Conservation (phyloP, 2,113 vertebrate species). For the Psilopogon haemacephalus region DNA sequence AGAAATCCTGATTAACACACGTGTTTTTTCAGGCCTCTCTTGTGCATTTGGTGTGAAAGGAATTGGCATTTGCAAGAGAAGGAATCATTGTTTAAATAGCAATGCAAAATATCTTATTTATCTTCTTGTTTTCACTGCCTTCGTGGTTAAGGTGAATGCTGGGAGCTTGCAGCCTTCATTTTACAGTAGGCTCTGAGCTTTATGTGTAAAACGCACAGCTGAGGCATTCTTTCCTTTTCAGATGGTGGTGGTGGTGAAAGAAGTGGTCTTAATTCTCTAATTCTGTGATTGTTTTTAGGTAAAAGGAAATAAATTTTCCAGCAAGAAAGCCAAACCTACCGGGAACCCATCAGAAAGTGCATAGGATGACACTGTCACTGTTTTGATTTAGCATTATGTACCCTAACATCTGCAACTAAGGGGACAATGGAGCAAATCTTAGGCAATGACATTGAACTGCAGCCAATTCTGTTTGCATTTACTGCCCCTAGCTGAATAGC, state of each 20-base stretch:
- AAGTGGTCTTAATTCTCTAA: constrained; percentile 25
- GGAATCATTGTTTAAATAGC: constrained; percentile 62
- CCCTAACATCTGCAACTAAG: constrained; percentile 42
- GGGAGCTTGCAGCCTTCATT: neutral
- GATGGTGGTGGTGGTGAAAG: neutral
- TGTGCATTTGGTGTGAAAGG: constrained; percentile 48
- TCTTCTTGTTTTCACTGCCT: constrained; percentile 25
- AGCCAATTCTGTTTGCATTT: constrained; percentile 47
- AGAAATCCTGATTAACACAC: constrained; percentile 41
- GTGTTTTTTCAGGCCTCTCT: constrained; percentile 12
- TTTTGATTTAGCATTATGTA: constrained; percentile 54
- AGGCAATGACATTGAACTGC: constrained; percentile 39
- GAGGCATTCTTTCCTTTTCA: neutral
- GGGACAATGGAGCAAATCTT: constrained; percentile 52
- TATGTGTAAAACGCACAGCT: neutral
- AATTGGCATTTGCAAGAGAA: constrained; percentile 42
- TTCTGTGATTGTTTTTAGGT: neutral
- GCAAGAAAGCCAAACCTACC: neutral
- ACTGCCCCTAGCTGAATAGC: constrained; percentile 45
- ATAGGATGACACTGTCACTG: neutral
- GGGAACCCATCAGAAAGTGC: neutral
- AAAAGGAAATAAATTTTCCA: constrained; percentile 57
- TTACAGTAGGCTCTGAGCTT: neutral
- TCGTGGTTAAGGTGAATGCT: constrained; percentile 28
- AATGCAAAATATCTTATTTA: constrained; percentile 46